A percentile compares a stretch with the other conserved stretches of the same genome.
Conservation (phyloP, 2,888 invertebrate genomes). For the Oxyteleia sp. region DNA sequence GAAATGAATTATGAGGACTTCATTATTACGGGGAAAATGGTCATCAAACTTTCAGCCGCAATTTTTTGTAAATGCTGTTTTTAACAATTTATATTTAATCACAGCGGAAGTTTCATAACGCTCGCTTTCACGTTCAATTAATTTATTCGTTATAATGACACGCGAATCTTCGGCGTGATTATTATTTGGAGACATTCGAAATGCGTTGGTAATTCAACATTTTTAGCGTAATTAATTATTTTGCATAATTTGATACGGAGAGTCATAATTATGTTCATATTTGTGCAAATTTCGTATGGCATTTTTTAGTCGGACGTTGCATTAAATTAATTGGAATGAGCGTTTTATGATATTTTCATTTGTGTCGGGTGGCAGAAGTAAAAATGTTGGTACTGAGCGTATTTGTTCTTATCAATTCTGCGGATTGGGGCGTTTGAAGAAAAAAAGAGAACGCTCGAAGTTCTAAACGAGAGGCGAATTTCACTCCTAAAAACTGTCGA, state of each 20-base stretch:
- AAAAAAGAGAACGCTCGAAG: slow-evolving; percentile 35
- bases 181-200: no score
- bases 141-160: no score
- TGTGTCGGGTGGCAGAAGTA: background rate
- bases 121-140: no score
- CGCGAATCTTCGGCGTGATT: no score
- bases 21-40: slow-evolving; percentile 4
- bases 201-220: no score
- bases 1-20: slow-evolving; percentile 15
- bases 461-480: slow-evolving; percentile 42
- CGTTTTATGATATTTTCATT: background rate
- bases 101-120: background rate
- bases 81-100: slow-evolving; percentile 1
- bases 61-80: background rate
- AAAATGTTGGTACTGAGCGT: background rate
- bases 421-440: slow-evolving; percentile 18
- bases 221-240: no score
- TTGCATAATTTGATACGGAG: no score
- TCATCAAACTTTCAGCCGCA: background rate
- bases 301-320: background rate
- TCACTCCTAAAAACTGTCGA: slow-evolving; percentile 38
- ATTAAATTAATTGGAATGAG: background rate
- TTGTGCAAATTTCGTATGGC: no score
- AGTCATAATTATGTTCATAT: no score
- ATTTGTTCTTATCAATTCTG: slow-evolving; percentile 49